Percentiles rank a stretch among this genome's conserved stretches.
Conservation (phyloP, 2,888 invertebrate species). For the Drosophila ustulata region DNA sequence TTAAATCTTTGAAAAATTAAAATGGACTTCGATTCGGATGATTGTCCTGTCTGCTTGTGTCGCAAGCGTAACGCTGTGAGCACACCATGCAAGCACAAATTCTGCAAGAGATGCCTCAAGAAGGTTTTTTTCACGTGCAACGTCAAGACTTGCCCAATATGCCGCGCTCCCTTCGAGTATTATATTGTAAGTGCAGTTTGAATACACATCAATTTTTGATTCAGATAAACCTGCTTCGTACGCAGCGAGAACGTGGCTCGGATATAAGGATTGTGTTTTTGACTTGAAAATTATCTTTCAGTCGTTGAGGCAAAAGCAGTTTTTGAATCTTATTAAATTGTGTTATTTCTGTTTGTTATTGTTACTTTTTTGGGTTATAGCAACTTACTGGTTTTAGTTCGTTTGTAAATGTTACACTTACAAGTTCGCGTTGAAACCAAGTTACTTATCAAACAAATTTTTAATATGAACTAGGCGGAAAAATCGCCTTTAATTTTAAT, state of each 20-base stretch:
- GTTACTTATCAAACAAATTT: too few relatives aligned
- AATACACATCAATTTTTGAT: neutral
- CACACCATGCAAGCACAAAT: slow-evolving; percentile 55
- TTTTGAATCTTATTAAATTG: neutral
- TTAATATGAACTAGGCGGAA: too few relatives aligned
- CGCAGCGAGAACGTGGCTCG: slow-evolving; percentile 38
- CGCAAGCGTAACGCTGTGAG: slow-evolving; percentile 46
- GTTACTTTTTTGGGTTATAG: slow-evolving; percentile 5
- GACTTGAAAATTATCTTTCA: slow-evolving; percentile 23
- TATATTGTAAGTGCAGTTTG: slow-evolving; percentile 56
- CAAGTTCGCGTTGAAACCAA: too few relatives aligned
- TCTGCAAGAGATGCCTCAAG: slow-evolving; percentile 55
- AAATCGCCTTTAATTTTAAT: too few relatives aligned
- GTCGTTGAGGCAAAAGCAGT: neutral
- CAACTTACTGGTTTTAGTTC: slow-evolving; percentile 19
- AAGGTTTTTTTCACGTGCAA: slow-evolving; percentile 38
- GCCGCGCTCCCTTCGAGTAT: slow-evolving; percentile 59
- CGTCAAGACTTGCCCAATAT: slow-evolving; percentile 56
- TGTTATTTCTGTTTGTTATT: neutral
- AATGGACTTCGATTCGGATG: slow-evolving; percentile 45
- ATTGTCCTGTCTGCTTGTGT: slow-evolving; percentile 52
- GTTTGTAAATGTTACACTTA: neutral
- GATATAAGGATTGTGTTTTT: slow-evolving; percentile 51
- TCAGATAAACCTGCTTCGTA: too few relatives aligned
- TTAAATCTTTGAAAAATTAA: slow-evolving; percentile 5